Percentiles rank a stretch among this genome's conserved stretches.
Conservation (phyloP, 2,797 vertebrate genomes). For the Bradypodion ventrale region DNA sequence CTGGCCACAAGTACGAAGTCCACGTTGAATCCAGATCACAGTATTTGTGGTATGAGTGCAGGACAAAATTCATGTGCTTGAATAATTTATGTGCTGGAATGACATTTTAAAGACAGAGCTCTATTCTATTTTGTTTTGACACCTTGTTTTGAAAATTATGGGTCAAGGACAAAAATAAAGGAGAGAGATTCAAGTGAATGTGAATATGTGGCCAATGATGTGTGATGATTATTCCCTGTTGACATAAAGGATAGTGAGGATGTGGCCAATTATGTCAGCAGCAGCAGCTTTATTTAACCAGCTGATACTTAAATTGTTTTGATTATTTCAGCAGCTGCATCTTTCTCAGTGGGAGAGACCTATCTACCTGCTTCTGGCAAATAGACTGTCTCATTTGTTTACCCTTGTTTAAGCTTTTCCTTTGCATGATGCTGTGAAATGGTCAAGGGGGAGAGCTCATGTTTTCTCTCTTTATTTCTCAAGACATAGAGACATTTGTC, state of each 20-base stretch:
- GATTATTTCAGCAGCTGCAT: neutral
- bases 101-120: neutral
- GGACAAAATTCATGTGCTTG: neutral
- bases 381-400: neutral
- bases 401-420: neutral
- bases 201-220: neutral
- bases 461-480: neutral
- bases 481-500: neutral
- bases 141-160: neutral
- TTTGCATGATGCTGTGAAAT: neutral
- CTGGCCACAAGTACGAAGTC: neutral
- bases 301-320: neutral
- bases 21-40: neutral
- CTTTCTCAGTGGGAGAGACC: neutral
- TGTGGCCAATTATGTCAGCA: conserved; percentile 1
- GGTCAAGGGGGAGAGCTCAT: neutral
- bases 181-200: neutral
- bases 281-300: conserved; percentile 4
- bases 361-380: conserved; percentile 3
- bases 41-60: neutral
- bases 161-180: neutral
- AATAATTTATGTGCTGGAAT: neutral
- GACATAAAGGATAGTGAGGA: neutral
- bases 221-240: neutral
- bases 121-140: neutral